Evolutionary conservation across 2,113 vertebrate species (phyloP).

Genomic region (Bujurquina vittata): DNA sequence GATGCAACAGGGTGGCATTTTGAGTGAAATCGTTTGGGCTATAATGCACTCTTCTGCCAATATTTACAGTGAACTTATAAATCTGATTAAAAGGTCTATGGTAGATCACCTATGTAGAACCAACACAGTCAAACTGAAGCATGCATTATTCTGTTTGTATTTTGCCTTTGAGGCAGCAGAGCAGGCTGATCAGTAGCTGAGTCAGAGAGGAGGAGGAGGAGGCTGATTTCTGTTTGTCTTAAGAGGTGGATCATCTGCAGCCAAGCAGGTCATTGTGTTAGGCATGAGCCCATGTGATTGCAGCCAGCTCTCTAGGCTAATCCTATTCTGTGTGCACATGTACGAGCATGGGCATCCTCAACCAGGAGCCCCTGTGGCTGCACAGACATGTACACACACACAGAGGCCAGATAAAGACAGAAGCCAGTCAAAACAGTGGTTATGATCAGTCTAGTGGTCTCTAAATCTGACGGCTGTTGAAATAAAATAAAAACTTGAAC

Average conservation of each 20-base stretch:
- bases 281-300: constrained; percentile 57
- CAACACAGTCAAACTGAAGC: not conserved
- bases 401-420: constrained; percentile 48
- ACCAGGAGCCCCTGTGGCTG: constrained; percentile 17
- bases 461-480: not conserved
- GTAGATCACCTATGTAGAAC: not conserved
- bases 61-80: not conserved
- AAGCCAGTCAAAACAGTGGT: constrained; percentile 56
- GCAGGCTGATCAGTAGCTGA: constrained; percentile 14
- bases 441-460: not conserved
- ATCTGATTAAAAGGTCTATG: not conserved
- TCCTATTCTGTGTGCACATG: constrained; percentile 42
- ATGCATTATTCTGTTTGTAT: not conserved
- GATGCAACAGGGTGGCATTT: constrained; percentile 6
- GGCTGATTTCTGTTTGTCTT: constrained; percentile 47
- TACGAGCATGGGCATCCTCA: not conserved
- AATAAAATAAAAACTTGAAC: not conserved
- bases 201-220: constrained; percentile 31
- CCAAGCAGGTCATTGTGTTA: constrained; percentile 74
- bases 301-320: constrained; percentile 63
- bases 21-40: not conserved
- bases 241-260: constrained; percentile 52
- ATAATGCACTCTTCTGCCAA: not conserved
- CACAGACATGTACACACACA: constrained; percentile 32
- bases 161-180: not conserved